Evolutionary conservation across 2,888 invertebrate genomes (phyloP).

Genomic region (Escarpia spicata): DNA sequence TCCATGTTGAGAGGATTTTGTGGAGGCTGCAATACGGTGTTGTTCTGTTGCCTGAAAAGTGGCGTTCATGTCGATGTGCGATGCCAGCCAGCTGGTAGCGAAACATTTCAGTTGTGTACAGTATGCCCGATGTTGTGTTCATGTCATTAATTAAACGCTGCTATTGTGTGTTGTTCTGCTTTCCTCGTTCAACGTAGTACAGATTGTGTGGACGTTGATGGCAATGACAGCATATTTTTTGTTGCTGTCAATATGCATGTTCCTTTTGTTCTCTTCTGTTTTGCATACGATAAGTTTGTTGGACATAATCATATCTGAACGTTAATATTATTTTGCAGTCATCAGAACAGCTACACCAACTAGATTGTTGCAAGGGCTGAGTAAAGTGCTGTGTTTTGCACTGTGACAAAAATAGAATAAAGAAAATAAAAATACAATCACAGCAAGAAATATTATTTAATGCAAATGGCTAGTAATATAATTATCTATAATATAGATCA

Average conservation of each 20-base stretch:
- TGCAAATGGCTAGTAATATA: not conserved
- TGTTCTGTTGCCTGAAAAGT: not conserved
- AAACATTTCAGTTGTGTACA: not conserved
- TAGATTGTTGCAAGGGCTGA: not conserved
- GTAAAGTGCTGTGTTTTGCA: not conserved
- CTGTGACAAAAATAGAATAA: not conserved
- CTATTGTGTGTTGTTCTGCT: not conserved
- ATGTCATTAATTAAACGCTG: not conserved
- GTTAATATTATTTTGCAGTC: slow-evolving; percentile 12
- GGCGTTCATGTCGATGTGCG: not conserved
- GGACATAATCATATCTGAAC: slow-evolving; percentile 16
- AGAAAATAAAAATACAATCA: not conserved
- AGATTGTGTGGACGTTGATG: not conserved
- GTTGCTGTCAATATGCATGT: not conserved
- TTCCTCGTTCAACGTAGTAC: not conserved
- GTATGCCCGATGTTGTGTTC: not conserved
- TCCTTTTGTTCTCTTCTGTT: slow-evolving; percentile 7
- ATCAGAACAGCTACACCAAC: not conserved
- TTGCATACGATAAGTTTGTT: not conserved
- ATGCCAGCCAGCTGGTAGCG: not conserved
- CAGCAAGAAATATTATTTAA: not conserved
- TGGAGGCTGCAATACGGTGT: not conserved
- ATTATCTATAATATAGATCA: not conserved
- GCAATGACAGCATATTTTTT: not conserved
- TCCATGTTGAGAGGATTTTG: not conserved